phyloP scores from a whole-genome alignment of 2,797 vertebrate species.

The Columba guinea region DNA sequence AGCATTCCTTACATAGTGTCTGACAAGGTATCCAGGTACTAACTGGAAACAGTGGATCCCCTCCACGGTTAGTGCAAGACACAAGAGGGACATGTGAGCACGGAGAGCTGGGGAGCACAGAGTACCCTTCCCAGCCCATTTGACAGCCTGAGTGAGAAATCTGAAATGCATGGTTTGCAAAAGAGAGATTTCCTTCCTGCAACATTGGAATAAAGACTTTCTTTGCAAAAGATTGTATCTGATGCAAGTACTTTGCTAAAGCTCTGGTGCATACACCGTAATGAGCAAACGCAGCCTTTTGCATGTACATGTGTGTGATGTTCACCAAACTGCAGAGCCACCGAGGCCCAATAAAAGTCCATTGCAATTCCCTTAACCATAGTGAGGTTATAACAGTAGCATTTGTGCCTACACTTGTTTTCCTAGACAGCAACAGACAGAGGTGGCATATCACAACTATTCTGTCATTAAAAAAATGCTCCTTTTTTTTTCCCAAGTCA shows the following conservation, averaged over 20 bases:
- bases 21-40: neutral
- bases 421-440: neutral
- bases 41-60: neutral
- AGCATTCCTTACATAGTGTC: neutral
- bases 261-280: rapidly evolving
- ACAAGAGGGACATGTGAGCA: neutral
- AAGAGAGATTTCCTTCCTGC: neutral
- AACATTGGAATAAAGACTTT: neutral
- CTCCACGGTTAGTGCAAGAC: neutral
- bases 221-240: neutral
- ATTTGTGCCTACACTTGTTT: neutral
- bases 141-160: neutral
- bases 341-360: rapidly evolving
- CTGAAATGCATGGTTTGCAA: neutral
- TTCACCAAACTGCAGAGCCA: neutral
- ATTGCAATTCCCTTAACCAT: neutral
- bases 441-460: neutral
- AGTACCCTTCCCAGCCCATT: neutral
- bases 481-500: neutral
- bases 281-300: neutral
- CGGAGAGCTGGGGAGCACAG: neutral
- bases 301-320: too few relatives aligned
- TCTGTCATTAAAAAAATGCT: neutral
- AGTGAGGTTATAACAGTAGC: neutral
- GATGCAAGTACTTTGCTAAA: neutral